A percentile compares a stretch with the other conserved stretches of the same genome.
Conservation (phyloP, 2,113 vertebrate species). For the Rhinogobius similis region DNA sequence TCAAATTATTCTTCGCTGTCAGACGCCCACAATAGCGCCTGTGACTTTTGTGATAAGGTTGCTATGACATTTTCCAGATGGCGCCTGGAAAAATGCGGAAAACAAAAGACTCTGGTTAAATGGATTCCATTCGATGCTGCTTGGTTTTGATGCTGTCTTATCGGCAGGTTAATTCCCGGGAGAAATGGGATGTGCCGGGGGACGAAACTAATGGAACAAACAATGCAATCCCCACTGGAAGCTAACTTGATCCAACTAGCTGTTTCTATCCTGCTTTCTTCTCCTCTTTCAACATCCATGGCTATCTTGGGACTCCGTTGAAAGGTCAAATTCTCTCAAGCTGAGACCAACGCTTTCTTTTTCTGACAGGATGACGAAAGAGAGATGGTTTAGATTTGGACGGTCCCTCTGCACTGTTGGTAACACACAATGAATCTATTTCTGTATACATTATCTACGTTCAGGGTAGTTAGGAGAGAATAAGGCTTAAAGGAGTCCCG, state of each 20-base stretch:
- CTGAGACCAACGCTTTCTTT: conserved; percentile 10
- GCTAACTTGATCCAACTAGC: conserved; percentile 17
- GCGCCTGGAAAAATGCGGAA: conserved; percentile 44
- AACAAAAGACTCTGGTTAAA: conserved; percentile 64
- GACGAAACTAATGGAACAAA: conserved; percentile 61
- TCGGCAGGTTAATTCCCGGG: conserved; percentile 60
- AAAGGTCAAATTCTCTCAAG: conserved; percentile 57
- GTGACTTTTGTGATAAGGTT: conserved; percentile 66
- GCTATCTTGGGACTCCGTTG: conserved; percentile 20
- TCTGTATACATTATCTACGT: not conserved
- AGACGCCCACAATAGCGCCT: conserved; percentile 29
- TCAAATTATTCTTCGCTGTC: conserved; percentile 46
- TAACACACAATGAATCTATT: not conserved
- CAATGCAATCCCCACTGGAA: conserved; percentile 36
- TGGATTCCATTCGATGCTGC: conserved; percentile 53
- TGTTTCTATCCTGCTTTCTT: conserved; percentile 32
- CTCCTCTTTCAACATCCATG: conserved; percentile 11
- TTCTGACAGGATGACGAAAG: conserved; percentile 1
- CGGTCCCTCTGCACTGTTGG: not conserved
- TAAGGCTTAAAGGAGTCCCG: too few relatives aligned
- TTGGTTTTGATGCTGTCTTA: conserved; percentile 47
- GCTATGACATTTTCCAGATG: conserved; percentile 71
- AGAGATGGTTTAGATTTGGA: not conserved
- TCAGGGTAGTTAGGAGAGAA: too few relatives aligned
- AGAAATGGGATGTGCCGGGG: conserved; percentile 62